Evolutionary conservation across 2,888 invertebrate species (phyloP).

Genomic region (Netelia melanura): DNA sequence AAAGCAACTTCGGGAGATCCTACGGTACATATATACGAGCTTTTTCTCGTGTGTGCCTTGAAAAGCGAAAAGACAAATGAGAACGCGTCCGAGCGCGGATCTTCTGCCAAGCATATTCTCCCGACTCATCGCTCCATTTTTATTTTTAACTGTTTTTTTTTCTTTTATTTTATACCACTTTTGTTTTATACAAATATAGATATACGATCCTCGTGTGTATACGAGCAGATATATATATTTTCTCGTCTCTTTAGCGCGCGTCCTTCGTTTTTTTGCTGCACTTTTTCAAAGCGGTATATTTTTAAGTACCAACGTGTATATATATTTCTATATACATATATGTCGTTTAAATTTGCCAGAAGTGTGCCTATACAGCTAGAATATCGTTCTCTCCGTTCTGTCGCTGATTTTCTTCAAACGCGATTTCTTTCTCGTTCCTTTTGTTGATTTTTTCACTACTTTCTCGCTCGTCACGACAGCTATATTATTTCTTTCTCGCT

Average conservation of each 20-base stretch:
- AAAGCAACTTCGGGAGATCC: constrained; percentile 6
- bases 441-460: constrained; percentile 10
- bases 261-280: constrained; percentile 38
- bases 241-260: constrained; percentile 55
- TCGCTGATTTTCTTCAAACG: constrained; percentile 12
- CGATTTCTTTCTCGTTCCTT: neutral
- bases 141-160: constrained; percentile 8
- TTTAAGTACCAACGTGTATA: constrained; percentile 18
- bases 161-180: constrained; percentile 17
- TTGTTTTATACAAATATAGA: constrained; percentile 12
- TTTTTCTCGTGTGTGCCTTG: constrained; percentile 60
- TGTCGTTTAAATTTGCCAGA: constrained; percentile 35
- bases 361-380: constrained; percentile 18
- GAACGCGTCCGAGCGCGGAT: constrained; percentile 64
- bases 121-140: constrained; percentile 60
- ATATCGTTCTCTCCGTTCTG: constrained; percentile 24
- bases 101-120: constrained; percentile 61
- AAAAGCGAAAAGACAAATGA: constrained; percentile 77
- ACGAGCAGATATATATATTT: constrained; percentile 12
- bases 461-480: constrained; percentile 36
- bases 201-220: neutral
- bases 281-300: constrained; percentile 27
- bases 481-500: constrained; percentile 49
- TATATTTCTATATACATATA: constrained; percentile 32
- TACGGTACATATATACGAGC: constrained; percentile 17